These are phyloP conservation scores for Casuarius casuarius DNA, from an alignment of 2,113 vertebrate genomes.

Conservation along the genomic window DNA sequence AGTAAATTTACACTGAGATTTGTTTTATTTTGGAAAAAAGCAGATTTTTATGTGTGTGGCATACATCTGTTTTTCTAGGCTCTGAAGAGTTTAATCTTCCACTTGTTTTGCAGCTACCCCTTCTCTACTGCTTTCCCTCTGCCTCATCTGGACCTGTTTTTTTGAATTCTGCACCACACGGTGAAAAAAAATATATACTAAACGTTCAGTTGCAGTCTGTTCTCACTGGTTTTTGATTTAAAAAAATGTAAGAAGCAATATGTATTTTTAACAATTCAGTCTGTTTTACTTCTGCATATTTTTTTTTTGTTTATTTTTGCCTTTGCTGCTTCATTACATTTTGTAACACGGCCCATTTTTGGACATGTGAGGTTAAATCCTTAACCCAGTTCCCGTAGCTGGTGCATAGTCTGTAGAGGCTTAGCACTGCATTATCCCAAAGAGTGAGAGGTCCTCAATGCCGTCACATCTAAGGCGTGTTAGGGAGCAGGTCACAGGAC, in stretches of 20 bases:
- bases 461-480: background rate
- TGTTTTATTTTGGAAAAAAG: background rate
- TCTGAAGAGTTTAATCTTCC: conserved; percentile 26
- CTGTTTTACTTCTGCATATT: background rate
- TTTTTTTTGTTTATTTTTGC: background rate
- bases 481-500: background rate
- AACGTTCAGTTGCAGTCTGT: background rate
- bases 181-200: background rate
- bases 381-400: background rate
- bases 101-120: background rate
- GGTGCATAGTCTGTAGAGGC: background rate
- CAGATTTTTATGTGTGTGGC: background rate
- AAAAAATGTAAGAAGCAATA: background rate
- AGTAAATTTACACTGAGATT: background rate
- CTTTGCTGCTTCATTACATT: background rate
- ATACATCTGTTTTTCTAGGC: conserved; percentile 17
- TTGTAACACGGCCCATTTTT: background rate
- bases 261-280: background rate
- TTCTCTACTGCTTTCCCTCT: background rate
- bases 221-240: background rate
- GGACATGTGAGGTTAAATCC: background rate
- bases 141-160: background rate
- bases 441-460: background rate
- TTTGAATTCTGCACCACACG: background rate
- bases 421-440: background rate